A percentile compares a stretch with the other conserved stretches of the same genome.
phyloP scores from a whole-genome alignment of 2,113 vertebrate species.

The Nothocercus nigrocapillus region DNA sequence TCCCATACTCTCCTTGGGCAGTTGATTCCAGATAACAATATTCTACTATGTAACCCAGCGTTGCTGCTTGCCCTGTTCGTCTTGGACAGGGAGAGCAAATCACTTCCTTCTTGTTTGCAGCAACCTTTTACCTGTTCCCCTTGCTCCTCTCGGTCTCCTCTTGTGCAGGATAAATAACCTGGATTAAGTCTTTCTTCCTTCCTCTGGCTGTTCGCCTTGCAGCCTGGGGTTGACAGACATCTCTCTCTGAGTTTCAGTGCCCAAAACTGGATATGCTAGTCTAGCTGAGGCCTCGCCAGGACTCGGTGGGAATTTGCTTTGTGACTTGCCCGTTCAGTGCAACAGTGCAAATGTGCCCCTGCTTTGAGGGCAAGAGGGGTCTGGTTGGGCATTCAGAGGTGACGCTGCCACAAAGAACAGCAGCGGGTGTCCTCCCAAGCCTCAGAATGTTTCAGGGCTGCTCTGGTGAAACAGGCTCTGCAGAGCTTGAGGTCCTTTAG shows the following conservation, averaged over 20 bases:
- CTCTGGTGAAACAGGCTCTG: background rate
- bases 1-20: background rate
- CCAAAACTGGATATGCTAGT: accelerated
- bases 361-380: background rate
- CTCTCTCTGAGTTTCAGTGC: background rate
- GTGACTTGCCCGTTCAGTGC: no score
- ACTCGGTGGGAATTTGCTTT: background rate
- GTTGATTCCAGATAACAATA: background rate
- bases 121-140: background rate
- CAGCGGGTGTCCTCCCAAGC: background rate
- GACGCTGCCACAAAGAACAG: background rate
- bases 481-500: background rate
- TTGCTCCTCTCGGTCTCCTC: background rate
- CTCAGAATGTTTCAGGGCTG: background rate
- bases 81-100: background rate
- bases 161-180: background rate
- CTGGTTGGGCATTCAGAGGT: background rate
- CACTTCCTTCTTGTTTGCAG: background rate
- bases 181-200: background rate
- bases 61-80: background rate
- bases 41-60: accelerated
- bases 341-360: background rate
- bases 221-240: background rate
- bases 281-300: accelerated
- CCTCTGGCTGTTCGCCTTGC: background rate